Evolutionary conservation across 2,888 invertebrate genomes (phyloP).

Genomic region (Polyommatus iphigenia): DNA sequence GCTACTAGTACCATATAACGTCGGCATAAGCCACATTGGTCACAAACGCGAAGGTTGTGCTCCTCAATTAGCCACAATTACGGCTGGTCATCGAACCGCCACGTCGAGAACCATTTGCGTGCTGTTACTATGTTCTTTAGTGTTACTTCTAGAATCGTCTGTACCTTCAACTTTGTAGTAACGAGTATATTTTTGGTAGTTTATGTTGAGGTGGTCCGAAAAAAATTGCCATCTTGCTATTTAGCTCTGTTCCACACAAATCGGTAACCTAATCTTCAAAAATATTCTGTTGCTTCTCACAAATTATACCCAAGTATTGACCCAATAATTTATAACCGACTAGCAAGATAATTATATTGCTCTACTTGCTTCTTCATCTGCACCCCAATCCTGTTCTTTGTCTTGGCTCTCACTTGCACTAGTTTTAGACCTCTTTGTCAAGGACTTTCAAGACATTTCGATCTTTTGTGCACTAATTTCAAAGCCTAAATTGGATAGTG

Average conservation of each 20-base stretch:
- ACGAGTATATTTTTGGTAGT: too few species aligned
- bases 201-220: too few species aligned
- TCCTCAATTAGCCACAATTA: constrained; percentile 43
- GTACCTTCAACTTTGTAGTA: not conserved
- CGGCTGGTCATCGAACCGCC: constrained; percentile 40
- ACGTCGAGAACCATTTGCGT: constrained; percentile 14
- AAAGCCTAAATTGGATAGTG: not conserved
- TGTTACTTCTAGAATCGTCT: not conserved
- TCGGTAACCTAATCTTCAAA: too few species aligned
- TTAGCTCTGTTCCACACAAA: too few species aligned
- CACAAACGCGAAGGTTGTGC: constrained; percentile 37
- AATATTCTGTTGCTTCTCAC: too few species aligned
- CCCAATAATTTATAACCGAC: too few species aligned
- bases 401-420: too few species aligned
- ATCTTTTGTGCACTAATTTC: not conserved
- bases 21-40: constrained; percentile 8
- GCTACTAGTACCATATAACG: not conserved
- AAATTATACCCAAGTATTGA: too few species aligned
- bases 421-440: not conserved
- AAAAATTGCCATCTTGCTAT: too few species aligned
- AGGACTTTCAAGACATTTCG: not conserved
- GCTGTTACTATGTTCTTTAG: constrained; percentile 2
- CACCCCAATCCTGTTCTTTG: too few species aligned
- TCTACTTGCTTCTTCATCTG: too few species aligned
- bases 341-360: too few species aligned